Base-by-base conservation (phyloP, 1,140 invertebrate genomes). In the Brachionus plicatilis region DNA sequence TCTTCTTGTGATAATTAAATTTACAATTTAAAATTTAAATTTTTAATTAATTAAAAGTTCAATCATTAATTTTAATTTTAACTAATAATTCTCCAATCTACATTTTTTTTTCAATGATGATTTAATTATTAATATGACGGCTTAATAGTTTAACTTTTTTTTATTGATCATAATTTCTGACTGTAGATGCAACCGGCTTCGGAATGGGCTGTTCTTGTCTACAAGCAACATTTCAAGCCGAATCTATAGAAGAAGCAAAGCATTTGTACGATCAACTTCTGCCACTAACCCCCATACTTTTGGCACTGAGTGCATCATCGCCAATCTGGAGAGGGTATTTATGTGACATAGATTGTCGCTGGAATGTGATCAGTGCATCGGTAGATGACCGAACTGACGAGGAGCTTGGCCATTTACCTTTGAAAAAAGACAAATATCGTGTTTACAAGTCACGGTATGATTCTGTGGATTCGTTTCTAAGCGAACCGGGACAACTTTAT, bases 151-250 rank as follows among this genome's bases (percentile, higher is more conserved):
- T 29, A 29, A 2, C 27, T 29, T 29, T 29, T 29, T n/a, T 37
- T 37, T 37, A 37, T 37, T 37, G 33, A 37, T 37, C 33, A 7
- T 37, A 37, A 37, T 37, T 37, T 37, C 33, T 37, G 33, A 17
- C 91, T 90, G 56, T 92, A 93, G 97, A 99, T 90, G 95, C 96
- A 0, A 99, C 99, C 96, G 97, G 96, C 43, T 99, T 99, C 90
- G 98, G 98, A 53, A 99, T 99, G 98, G 97, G 97, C 43, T 97
- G 95, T 88, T 98, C 95, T 87, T 99, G 97, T 89, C 91, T 99
- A 9, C 98, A 99, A 89, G 91, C 97, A 27, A 92, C 91, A 20
- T 92, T 92, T 87, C 94, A 97, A 91, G 96, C 98, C 0, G 98
- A 96, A 89, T 98, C 98, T 88, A 96, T 99, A 53, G 92, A 92